These are phyloP conservation scores for Dendropsophus ebraccatus DNA, from an alignment of 2,113 vertebrate genomes.

Conservation along the genomic window DNA sequence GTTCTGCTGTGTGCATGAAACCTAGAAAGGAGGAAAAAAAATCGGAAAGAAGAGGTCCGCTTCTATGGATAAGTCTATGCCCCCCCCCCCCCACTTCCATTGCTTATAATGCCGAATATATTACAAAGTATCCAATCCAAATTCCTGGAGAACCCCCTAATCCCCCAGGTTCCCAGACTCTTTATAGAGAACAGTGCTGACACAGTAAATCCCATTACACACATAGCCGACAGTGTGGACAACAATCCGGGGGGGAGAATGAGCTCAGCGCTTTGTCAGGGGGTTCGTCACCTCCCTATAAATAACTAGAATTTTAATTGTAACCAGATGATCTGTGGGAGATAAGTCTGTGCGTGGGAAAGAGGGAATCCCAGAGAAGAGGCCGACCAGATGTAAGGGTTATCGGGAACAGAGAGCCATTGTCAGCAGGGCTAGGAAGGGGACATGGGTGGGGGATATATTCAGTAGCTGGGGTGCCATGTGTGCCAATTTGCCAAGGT, in stretches of 20 bases:
- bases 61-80: too few species aligned
- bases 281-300: constrained; percentile 47
- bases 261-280: constrained; percentile 36
- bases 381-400: background rate
- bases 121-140: background rate
- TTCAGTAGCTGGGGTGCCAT: too few species aligned
- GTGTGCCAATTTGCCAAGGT: too few species aligned
- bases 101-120: background rate
- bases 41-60: too few species aligned
- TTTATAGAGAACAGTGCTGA: background rate
- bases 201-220: constrained; percentile 34
- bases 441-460: too few species aligned
- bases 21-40: too few species aligned
- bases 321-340: constrained; percentile 60
- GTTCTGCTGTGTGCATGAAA: too few species aligned
- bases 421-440: background rate
- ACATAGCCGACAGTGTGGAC: background rate
- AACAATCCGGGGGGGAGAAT: constrained; percentile 46
- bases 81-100: background rate
- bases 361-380: constrained; percentile 23
- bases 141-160: background rate
- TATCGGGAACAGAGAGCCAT: background rate
- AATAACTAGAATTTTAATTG: constrained; percentile 54
- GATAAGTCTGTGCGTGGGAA: constrained; percentile 19
- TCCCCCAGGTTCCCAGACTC: background rate